Percentiles rank a stretch among this genome's conserved stretches.
phyloP scores from a whole-genome alignment of 92 coral and sea anemone genomes.

The Siderastrea siderea region DNA sequence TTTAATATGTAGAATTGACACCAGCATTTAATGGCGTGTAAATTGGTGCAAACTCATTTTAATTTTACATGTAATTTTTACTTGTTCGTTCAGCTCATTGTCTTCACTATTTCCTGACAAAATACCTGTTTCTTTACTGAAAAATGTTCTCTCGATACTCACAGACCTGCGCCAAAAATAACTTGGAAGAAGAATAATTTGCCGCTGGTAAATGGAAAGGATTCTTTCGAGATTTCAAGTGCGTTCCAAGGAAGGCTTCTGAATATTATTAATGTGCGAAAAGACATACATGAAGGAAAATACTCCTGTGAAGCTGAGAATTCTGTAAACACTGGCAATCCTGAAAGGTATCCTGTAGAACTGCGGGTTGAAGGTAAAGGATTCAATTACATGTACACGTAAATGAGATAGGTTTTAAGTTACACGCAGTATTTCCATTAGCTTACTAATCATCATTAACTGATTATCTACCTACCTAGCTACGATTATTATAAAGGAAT shows the following conservation, averaged over 20 bases:
- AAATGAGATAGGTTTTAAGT: too few species aligned
- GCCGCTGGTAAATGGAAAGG: neutral
- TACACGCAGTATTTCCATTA: too few species aligned
- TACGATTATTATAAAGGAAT: too few species aligned
- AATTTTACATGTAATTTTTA: too few species aligned
- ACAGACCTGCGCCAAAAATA: slow-evolving; percentile 40
- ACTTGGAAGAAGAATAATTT: slow-evolving; percentile 8
- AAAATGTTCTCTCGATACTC: neutral
- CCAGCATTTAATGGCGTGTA: too few species aligned
- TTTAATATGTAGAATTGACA: too few species aligned
- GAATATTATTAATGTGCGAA: neutral
- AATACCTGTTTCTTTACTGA: too few species aligned
- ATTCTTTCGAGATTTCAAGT: neutral
- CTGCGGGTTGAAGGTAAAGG: slow-evolving; percentile 21
- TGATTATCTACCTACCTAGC: too few species aligned
- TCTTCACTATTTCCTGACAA: too few species aligned
- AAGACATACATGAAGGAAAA: neutral
- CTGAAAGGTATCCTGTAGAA: neutral
- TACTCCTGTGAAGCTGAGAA: slow-evolving; percentile 45
- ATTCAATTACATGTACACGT: neutral
- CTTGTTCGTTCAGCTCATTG: too few species aligned
- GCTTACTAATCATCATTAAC: too few species aligned
- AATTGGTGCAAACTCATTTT: too few species aligned
- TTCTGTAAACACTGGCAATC: neutral
- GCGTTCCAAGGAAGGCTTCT: slow-evolving; percentile 13